A percentile compares a stretch with the other conserved stretches of the same genome.
Evolutionary conservation across 2,797 vertebrate species (phyloP).

Genomic region (Melanotaenia parkinsoni): DNA sequence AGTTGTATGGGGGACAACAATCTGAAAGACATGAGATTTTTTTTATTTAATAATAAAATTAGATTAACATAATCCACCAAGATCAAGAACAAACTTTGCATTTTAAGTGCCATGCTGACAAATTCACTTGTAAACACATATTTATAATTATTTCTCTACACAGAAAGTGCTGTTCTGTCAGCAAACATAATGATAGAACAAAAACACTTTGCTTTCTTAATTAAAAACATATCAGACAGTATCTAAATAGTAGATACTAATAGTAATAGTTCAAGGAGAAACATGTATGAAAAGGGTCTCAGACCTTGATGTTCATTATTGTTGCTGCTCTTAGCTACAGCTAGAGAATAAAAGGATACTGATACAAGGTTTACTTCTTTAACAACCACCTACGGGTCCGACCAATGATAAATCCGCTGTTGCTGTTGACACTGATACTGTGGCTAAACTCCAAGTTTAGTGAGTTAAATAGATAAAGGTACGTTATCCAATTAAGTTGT

Average conservation of each 20-base stretch:
- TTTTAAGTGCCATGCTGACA: neutral
- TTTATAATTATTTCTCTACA: too few species aligned
- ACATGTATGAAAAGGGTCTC: too few species aligned
- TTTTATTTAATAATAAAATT: neutral
- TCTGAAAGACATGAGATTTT: neutral
- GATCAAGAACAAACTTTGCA: neutral
- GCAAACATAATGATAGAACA: too few species aligned
- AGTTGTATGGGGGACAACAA: neutral
- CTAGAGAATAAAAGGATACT: neutral
- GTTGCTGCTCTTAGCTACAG: too few species aligned
- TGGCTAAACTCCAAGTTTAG: constrained; percentile 40
- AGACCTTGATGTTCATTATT: too few species aligned
- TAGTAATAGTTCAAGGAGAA: too few species aligned
- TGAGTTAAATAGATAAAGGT: constrained; percentile 65
- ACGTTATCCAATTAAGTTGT: constrained; percentile 62
- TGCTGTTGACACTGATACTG: constrained; percentile 44
- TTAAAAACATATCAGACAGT: neutral
- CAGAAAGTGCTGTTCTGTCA: too few species aligned
- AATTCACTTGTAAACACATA: neutral
- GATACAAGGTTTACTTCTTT: constrained; percentile 13
- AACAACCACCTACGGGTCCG: constrained; percentile 20
- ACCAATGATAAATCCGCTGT: constrained; percentile 28
- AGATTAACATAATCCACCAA: neutral
- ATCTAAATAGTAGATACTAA: neutral
- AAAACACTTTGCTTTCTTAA: neutral